phyloP scores from a whole-genome alignment of 2,888 invertebrate species.

The Kryphioiulus occultus region DNA sequence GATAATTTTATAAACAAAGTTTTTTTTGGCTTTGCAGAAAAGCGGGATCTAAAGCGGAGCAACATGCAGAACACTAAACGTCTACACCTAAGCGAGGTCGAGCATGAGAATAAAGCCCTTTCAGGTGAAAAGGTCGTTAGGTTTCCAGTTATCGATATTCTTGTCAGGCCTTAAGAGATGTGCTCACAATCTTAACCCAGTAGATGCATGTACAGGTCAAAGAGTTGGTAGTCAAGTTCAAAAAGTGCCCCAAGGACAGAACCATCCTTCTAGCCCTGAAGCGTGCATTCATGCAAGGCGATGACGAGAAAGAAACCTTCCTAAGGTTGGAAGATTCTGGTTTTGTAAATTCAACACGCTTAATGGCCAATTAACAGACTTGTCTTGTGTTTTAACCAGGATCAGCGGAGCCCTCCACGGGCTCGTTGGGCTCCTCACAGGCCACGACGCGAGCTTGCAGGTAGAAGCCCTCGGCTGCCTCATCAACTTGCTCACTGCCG shows the following conservation, averaged over 20 bases:
- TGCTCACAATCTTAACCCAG: neutral
- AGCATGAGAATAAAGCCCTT: constrained; percentile 4
- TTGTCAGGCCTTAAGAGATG: neutral
- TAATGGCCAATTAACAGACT: neutral
- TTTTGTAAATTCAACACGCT: neutral
- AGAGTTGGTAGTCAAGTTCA: constrained; percentile 1
- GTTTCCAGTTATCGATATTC: neutral
- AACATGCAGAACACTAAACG: constrained; percentile 4
- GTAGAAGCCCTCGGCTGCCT: constrained; percentile 50
- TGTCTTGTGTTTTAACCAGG: neutral
- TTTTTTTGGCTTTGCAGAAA: neutral
- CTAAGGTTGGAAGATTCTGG: constrained; percentile 29
- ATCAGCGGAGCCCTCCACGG: constrained; percentile 49
- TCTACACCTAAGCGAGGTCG: constrained; percentile 43
- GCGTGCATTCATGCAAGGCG: constrained; percentile 33
- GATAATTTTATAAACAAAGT: neutral
- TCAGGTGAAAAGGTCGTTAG: neutral
- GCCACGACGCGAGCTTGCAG: constrained; percentile 48
- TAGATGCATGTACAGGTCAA: too few relatives aligned
- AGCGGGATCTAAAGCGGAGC: neutral
- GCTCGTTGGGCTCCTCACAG: constrained; percentile 49
- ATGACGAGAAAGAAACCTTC: neutral
- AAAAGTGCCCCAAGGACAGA: constrained; percentile 33
- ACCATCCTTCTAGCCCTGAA: neutral
- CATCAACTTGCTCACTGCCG: constrained; percentile 48